Evolutionary conservation across 2,888 invertebrate species (phyloP), one percentile per base, ranked within the genome.

Genomic region (Xiphydria camelus): DNA sequence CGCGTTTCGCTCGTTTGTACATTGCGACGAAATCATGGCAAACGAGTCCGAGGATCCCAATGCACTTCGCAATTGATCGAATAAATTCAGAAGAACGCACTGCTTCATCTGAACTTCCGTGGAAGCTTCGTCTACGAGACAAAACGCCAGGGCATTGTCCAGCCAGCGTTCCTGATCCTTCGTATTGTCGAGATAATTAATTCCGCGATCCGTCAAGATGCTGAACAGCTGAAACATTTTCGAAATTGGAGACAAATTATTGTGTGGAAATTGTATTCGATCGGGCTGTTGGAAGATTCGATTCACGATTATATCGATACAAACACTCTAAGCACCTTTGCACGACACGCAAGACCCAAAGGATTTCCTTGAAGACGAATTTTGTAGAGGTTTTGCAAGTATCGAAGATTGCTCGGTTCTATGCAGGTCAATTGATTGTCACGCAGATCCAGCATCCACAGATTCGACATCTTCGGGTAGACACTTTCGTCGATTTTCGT

Each of bases 61-160:
- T 26, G 62, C 63, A 34, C 50, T 56, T 26, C 59, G 63, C 41
- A 70, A 56, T 50, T 70, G 69, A 54, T 64, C 57, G 53, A 67
- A 70, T 17, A 70, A 45, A 50, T 64, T 63, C 40, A 66, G 33
- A 37, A 69, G 36, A 23, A 67, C 61, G 49, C 70, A 70, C 50
- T 68, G 61, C 44, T 62, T 63, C 61, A 66, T 61, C 49, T 53
- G 50, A 18, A 44, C 32, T 45, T 69, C 68, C n/a, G n/a, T n/a
- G n/a, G 57, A 59, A 4, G 47, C 46, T 26, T 50, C 52, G 41
- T 56, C 59, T 29, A 53, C 54, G 54, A 61, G 63, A 57, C 71
- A 71, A 14, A 57, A 59, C 71, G 70, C 69, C 43, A 71, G 66
- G 37, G 69, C 49, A 29, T 57, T 57, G 43, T 72, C 68, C 49